Percentiles rank a stretch among this genome's conserved stretches.
These are phyloP conservation scores for Discoglossus pictus DNA, from an alignment of 2,797 vertebrate genomes.

Conservation along the genomic window DNA sequence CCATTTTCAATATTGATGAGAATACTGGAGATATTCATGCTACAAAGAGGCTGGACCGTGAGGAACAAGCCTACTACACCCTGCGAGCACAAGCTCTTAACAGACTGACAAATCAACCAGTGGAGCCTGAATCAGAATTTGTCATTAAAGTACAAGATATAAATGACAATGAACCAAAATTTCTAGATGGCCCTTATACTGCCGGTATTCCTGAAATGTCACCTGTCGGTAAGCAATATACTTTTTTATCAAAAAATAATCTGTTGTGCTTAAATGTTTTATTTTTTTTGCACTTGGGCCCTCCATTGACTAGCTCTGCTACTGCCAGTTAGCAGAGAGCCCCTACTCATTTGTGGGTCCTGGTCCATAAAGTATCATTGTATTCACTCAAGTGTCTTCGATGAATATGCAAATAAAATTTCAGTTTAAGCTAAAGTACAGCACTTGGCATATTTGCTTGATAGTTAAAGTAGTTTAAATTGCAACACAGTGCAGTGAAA, in stretches of 20 bases:
- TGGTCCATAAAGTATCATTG: too few relatives aligned
- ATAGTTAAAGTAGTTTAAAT: too few relatives aligned
- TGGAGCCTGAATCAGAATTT: slow-evolving; percentile 90
- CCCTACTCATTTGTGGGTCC: too few relatives aligned
- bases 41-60: slow-evolving; percentile 91
- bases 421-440: too few relatives aligned
- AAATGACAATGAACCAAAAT: slow-evolving; percentile 95
- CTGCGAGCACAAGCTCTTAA: slow-evolving; percentile 90
- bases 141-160: slow-evolving; percentile 98
- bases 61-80: slow-evolving; percentile 94
- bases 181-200: slow-evolving; percentile 90
- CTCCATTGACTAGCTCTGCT: too few relatives aligned
- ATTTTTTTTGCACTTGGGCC: too few relatives aligned
- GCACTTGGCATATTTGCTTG: too few relatives aligned
- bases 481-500: too few relatives aligned
- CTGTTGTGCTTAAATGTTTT: neutral
- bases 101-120: slow-evolving; percentile 82
- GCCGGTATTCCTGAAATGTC: slow-evolving; percentile 95
- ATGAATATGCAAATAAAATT: too few relatives aligned
- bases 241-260: slow-evolving; percentile 5
- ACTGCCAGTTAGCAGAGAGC: too few relatives aligned
- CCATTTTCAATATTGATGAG: slow-evolving; percentile 97
- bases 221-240: slow-evolving; percentile 91
- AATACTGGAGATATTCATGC: slow-evolving; percentile 96
- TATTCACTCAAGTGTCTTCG: too few relatives aligned